Evolutionary conservation across 92 coral and sea anemone genomes (phyloP).

Genomic region (Porites evermanni): DNA sequence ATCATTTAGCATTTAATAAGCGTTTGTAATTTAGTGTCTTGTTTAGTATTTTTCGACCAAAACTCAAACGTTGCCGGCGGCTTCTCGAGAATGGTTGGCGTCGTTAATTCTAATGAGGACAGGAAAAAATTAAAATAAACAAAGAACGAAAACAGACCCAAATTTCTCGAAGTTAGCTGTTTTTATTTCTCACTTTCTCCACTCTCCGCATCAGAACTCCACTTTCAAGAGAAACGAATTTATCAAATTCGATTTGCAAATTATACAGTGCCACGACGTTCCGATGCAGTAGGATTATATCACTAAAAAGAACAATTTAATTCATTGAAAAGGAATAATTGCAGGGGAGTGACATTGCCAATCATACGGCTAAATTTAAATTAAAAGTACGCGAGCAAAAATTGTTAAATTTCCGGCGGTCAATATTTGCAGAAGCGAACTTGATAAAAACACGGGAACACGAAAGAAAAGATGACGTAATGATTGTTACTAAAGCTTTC

Average conservation of each 20-base stretch:
- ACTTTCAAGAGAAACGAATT: no score
- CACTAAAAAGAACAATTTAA: no score
- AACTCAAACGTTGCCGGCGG: not conserved
- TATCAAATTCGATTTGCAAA: not conserved
- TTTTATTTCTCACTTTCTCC: no score
- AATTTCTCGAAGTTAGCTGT: no score
- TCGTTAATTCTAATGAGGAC: not conserved
- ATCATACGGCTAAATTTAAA: not conserved
- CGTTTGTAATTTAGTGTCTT: not conserved
- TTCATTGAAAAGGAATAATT: not conserved
- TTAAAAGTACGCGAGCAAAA: not conserved
- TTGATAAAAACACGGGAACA: not conserved
- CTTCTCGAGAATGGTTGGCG: not conserved
- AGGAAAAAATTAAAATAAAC: not conserved
- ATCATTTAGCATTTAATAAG: not conserved
- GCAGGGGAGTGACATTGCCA: not conserved
- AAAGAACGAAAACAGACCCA: no score
- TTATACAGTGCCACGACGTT: not conserved
- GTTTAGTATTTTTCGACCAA: not conserved
- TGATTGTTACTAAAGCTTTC: no score
- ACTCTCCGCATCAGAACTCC: no score
- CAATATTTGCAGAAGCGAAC: not conserved
- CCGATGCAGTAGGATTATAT: not conserved
- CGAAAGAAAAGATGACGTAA: not conserved
- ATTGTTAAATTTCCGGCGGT: not conserved